phyloP scores from a whole-genome alignment of 2,113 vertebrate genomes.

The Nyctibius bracteatus region DNA sequence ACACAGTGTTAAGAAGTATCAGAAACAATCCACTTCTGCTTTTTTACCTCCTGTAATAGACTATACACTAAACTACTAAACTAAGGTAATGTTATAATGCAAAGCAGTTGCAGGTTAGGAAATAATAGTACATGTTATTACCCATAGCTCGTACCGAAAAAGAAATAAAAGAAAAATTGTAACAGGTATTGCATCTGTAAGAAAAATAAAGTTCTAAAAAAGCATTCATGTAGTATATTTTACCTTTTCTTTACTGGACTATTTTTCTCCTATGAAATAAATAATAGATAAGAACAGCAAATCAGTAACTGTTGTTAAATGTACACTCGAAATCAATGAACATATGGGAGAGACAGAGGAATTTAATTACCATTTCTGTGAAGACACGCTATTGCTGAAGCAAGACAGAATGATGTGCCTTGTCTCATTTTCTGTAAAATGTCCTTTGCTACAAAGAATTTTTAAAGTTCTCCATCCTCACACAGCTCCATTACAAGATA shows the following conservation, averaged over 20 bases:
- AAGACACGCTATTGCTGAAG: constrained; percentile 79
- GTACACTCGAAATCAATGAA: not conserved
- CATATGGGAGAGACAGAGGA: not conserved
- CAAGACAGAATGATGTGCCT: constrained; percentile 79
- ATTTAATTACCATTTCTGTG: constrained; percentile 78
- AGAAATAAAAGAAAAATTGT: not conserved
- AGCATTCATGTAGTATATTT: not conserved
- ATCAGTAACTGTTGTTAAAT: not conserved
- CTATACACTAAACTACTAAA: not conserved
- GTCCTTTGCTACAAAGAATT: constrained; percentile 73
- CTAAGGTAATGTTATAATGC: not conserved
- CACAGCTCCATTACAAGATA: constrained; percentile 86
- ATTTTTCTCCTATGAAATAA: not conserved
- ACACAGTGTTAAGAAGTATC: not conserved
- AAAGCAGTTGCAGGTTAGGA: not conserved
- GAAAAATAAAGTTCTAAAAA: not conserved
- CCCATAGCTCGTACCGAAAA: not conserved
- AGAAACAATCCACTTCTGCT: not conserved
- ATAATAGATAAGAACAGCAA: not conserved
- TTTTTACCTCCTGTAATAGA: not conserved
- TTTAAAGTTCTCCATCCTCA: constrained; percentile 81
- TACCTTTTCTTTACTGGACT: not conserved
- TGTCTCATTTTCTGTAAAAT: constrained; percentile 82
- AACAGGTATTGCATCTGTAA: not conserved
- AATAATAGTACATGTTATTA: not conserved